Evolutionary conservation across 2,113 vertebrate genomes (phyloP).

Genomic region (Zingel zingel): DNA sequence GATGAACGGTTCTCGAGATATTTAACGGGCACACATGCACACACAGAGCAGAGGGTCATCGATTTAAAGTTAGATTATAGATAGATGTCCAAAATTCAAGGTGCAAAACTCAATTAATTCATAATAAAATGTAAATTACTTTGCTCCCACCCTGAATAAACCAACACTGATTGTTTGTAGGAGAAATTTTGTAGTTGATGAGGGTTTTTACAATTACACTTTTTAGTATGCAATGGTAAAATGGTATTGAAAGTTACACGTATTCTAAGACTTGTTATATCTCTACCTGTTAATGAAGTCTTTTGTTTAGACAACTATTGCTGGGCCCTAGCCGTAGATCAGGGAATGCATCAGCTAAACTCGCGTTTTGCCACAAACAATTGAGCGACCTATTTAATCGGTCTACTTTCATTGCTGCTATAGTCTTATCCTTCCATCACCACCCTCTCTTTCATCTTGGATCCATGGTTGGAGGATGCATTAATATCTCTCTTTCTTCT

Average conservation of each 20-base stretch:
- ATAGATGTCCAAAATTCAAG: neutral
- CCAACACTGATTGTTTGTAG: neutral
- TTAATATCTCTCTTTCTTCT: slow-evolving; percentile 2
- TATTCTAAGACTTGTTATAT: neutral
- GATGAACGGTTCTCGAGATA: too few species aligned
- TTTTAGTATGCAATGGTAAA: neutral
- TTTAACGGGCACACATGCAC: too few species aligned
- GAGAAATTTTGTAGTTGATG: neutral
- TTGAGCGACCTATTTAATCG: slow-evolving; percentile 50
- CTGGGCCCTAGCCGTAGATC: slow-evolving; percentile 22
- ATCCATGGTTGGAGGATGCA: slow-evolving; percentile 1
- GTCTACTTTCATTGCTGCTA: slow-evolving; percentile 1
- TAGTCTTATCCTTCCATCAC: neutral
- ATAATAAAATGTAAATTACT: neutral
- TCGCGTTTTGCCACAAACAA: slow-evolving; percentile 51
- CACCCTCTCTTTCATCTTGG: neutral
- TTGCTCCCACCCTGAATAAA: neutral
- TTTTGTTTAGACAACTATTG: slow-evolving; percentile 37
- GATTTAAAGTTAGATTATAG: too few species aligned
- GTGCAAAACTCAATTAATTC: neutral
- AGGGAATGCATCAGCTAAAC: slow-evolving; percentile 34
- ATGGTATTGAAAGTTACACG: neutral
- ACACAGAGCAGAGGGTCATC: too few species aligned
- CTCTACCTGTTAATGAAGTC: neutral
- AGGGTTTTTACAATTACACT: slow-evolving; percentile 3